Evolutionary conservation across 2,888 invertebrate genomes (phyloP).

Genomic region (Urechis unicinctus): DNA sequence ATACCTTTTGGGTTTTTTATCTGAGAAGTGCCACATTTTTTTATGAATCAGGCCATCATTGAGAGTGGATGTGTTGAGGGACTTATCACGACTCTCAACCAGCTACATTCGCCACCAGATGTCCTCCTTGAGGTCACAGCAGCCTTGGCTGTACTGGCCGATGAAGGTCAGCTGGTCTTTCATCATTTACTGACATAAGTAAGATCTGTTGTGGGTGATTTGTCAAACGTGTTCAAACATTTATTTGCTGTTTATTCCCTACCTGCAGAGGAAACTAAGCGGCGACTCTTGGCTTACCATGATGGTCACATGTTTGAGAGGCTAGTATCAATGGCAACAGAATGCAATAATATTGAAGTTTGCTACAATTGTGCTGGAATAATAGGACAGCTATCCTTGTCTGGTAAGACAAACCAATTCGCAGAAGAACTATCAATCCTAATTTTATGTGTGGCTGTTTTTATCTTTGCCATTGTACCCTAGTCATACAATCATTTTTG

Average conservation of each 20-base stretch:
- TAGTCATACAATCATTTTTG: too few relatives aligned
- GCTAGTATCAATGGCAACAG: background rate
- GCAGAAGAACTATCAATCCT: too few relatives aligned
- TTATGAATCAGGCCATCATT: conserved; percentile 1
- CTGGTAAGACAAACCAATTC: background rate
- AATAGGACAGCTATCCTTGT: background rate
- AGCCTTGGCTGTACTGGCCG: conserved; percentile 37
- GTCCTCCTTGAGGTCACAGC: conserved; percentile 35
- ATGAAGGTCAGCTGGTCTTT: conserved; percentile 27
- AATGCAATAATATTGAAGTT: background rate
- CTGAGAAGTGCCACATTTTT: too few relatives aligned
- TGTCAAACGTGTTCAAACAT: background rate
- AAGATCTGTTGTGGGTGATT: background rate
- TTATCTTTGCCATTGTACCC: too few relatives aligned
- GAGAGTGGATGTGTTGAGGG: conserved; percentile 26
- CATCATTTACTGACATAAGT: too few relatives aligned
- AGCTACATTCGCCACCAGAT: conserved; percentile 17
- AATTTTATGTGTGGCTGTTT: too few relatives aligned
- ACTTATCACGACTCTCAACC: conserved; percentile 25
- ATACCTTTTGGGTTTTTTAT: too few relatives aligned
- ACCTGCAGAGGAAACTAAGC: background rate
- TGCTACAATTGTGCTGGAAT: background rate
- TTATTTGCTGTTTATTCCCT: background rate
- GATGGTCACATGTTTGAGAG: background rate
- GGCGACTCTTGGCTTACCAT: background rate